Evolutionary conservation across 2,888 invertebrate genomes (phyloP), one percentile per base, ranked within the genome.

Genomic region (Alitta virens): DNA sequence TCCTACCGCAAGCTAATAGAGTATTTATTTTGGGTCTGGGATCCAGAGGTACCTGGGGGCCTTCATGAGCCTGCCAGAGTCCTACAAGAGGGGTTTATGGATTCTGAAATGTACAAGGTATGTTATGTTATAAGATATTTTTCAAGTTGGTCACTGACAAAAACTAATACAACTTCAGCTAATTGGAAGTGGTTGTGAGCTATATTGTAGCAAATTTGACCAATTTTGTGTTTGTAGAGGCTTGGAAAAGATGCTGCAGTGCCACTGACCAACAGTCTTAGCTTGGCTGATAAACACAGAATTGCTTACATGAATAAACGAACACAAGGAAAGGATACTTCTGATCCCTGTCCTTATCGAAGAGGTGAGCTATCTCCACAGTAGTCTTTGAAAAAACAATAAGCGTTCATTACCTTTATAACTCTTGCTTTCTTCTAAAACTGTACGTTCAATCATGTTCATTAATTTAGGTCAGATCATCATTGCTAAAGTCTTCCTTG

Each of bases 1-100:
- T 18, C n/a, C 5, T 46, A 46, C 21, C 46, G 46, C 63, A 79
- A 78, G 63, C 67, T 73, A 12, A 63, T 80, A 62, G 82, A 82
- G 65, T 82, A 81, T 64, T 67, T 82, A 63, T 82, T 82, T 68
- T 80, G 79, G 77, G 76, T 78, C 62, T 80, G 78, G 75, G 76
- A 81, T 60, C 78, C 78, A 5, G 72, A 74, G 26, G 62, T 77
- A 51, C 72, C 76, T 7, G 77, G 77, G n/a, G 77, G 78, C 1
- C 62, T 62, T 14, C 68, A 67, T 56, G 78, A 80, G 58, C 74
- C 75, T 18, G 69, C 67, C 49, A 68, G 78, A 18, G 71, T 81
- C 0, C 68, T 79, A 1, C 79, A 82, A 55, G 78, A 79, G 56
- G 80, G 81, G 1, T 80, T 80, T 63, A 69, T 74, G 68, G 76